Conservation (phyloP, 2,113 vertebrate genomes). For the Carettochelys insculpta region DNA sequence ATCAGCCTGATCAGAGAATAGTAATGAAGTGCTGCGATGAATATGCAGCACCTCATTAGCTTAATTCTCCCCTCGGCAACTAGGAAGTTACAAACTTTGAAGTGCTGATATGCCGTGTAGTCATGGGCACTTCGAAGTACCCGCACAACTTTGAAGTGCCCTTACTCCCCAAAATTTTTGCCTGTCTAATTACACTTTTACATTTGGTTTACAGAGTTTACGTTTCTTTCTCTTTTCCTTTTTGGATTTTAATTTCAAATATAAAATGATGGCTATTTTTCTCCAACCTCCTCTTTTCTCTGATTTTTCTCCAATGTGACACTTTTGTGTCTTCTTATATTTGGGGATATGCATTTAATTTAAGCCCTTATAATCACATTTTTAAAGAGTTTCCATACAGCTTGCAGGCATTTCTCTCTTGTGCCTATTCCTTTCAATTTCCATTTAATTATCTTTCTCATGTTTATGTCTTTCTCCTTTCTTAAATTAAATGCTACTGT, state of each 20-base stretch:
- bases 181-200: neutral
- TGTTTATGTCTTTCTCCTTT: neutral
- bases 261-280: neutral
- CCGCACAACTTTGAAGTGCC: no score
- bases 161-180: no score
- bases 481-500: neutral
- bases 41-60: no score
- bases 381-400: no score
- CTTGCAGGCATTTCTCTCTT: neutral
- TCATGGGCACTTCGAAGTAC: no score
- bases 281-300: neutral
- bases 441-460: neutral
- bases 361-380: neutral
- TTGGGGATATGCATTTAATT: neutral
- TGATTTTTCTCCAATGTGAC: neutral
- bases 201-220: neutral
- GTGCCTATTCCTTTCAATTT: neutral
- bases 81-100: no score
- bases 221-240: neutral
- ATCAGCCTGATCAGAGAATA: no score
- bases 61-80: no score
- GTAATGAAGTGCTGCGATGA: no score
- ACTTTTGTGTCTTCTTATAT: neutral
- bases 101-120: no score
- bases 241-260: neutral